A percentile compares a stretch with the other conserved stretches of the same genome.
Conservation (phyloP, 23 tunicate genomes). For the Corella eumyota region DNA sequence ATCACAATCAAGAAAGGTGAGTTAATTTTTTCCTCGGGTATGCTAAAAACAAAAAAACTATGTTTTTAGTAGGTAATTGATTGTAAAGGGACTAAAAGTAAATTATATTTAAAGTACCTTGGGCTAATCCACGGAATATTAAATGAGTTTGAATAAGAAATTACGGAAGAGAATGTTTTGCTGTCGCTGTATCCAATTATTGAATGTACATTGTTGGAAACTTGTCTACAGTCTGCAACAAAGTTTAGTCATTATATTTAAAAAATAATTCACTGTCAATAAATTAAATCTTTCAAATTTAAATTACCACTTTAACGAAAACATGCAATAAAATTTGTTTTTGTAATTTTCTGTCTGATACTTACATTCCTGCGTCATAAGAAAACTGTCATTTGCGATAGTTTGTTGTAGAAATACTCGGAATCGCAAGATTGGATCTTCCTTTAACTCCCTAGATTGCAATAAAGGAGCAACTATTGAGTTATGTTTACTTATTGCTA, state of each 20-base stretch:
- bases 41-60: neutral
- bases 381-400: conserved; percentile 11
- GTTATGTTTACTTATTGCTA: conserved; percentile 15
- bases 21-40: neutral
- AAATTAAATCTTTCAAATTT: neutral
- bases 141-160: conserved; percentile 14
- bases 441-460: neutral
- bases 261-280: too few relatives aligned
- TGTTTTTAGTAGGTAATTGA: too few relatives aligned
- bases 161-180: neutral
- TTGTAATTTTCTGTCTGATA: too few relatives aligned
- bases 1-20: conserved; percentile 7
- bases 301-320: neutral
- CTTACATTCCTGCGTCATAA: conserved; percentile 25
- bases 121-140: conserved; percentile 35
- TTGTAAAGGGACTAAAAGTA: too few relatives aligned
- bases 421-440: conserved; percentile 14
- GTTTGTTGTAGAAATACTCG: conserved; percentile 29
- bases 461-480: neutral
- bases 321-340: too few relatives aligned
- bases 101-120: too few relatives aligned
- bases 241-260: neutral
- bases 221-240: conserved; percentile 22
- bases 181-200: conserved; percentile 15
- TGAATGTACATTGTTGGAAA: conserved; percentile 11